Conservation (phyloP, 2,113 vertebrate genomes). For the Bujurquina vittata region DNA sequence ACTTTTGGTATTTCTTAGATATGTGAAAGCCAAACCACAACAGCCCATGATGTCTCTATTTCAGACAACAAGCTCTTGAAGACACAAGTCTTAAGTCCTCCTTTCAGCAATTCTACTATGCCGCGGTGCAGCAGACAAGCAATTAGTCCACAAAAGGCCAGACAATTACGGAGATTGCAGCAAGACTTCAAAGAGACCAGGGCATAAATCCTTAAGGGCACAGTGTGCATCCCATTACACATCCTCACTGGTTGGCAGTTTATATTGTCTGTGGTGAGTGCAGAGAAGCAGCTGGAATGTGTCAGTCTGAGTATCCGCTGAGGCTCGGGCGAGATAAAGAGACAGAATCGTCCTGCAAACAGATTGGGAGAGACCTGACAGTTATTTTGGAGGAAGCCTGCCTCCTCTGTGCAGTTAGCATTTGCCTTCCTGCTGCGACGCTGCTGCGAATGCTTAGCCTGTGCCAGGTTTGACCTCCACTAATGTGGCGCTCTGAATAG, state of each 20-base stretch:
- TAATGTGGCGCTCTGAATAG: slow-evolving; percentile 11
- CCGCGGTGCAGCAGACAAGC: slow-evolving; percentile 60
- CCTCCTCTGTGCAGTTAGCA: slow-evolving; percentile 28
- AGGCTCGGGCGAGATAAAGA: slow-evolving; percentile 45
- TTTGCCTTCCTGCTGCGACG: slow-evolving; percentile 23
- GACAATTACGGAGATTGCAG: slow-evolving; percentile 67
- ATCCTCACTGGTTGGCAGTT: slow-evolving; percentile 40
- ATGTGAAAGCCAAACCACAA: not conserved
- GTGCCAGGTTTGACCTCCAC: slow-evolving; percentile 34
- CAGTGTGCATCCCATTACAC: slow-evolving; percentile 45
- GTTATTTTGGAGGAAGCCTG: slow-evolving; percentile 25
- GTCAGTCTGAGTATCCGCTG: slow-evolving; percentile 50
- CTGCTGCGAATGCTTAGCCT: slow-evolving; percentile 19
- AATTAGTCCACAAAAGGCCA: slow-evolving; percentile 76
- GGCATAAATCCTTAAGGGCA: slow-evolving; percentile 64
- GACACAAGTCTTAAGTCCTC: slow-evolving; percentile 26
- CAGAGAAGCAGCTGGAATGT: slow-evolving; percentile 53
- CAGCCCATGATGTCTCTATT: slow-evolving; percentile 26
- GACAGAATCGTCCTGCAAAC: slow-evolving; percentile 29
- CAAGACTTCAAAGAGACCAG: slow-evolving; percentile 65
- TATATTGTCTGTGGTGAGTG: slow-evolving; percentile 50
- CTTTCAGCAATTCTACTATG: slow-evolving; percentile 40
- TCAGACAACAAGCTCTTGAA: slow-evolving; percentile 24
- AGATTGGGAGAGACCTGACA: slow-evolving; percentile 24
- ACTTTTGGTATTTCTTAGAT: slow-evolving; percentile 8